Base-by-base conservation (phyloP, 2,113 vertebrate species). In the Chunga burmeisteri region DNA sequence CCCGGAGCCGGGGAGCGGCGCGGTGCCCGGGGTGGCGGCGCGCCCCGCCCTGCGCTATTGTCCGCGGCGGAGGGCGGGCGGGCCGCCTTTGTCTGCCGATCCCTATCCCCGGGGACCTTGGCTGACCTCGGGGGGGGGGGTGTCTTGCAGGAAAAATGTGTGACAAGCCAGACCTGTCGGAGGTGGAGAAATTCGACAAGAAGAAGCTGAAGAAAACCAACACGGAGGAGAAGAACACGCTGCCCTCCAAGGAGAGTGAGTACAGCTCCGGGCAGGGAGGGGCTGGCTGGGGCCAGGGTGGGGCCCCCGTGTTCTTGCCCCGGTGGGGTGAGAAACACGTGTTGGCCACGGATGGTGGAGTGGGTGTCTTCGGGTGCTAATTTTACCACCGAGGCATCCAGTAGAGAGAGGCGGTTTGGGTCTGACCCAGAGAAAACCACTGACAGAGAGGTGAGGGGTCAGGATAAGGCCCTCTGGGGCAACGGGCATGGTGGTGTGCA, bases 111-210 rank as follows among this genome's bases (percentile, higher is more conserved):
- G 32, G 42, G 56, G 4, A 7, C 50, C 29, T 44, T 9, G 62
- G 62, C 81, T 96, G 46, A 93, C 32, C 89, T n/a, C 8, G 36
- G 29, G 15, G 29, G 11, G 13, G 26, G 65, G 36, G 53, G 34
- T 36, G 40, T 61, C 85, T 83, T 27, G 55, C 71, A 95, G 96
- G 94, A 97, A 98, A 98, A 81, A 99, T 99, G 99, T 99, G 98
- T 85, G 99, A 99, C 98, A 99, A 99, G 92, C 98, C 99, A 29
- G 98, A 99, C 87, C 98, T 99, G 75, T 98, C 98, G 3, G 98
- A 99, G 98, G 99, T 99, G 70, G 68, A 98, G 96, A 96, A 94
- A 20, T 99, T 99, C 88, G 97, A 99, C 95, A 98, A 96, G 94
- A 97, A 84, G 78, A 98, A 97, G 92, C 97, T 99, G 79, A 99